Base-by-base conservation (phyloP, 2,113 vertebrate species). In the Murina feae region DNA sequence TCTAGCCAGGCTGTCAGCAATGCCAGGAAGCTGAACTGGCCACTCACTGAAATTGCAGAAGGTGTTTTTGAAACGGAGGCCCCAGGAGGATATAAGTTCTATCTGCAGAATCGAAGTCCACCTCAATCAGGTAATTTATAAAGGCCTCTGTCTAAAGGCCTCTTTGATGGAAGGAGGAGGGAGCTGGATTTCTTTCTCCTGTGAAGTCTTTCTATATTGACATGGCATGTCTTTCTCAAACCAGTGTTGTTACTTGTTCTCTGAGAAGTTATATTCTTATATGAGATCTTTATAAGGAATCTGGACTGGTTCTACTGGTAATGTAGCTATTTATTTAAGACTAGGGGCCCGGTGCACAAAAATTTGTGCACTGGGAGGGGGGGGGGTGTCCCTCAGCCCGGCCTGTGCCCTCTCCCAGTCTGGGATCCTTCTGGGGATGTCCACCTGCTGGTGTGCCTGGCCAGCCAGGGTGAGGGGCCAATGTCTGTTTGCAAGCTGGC, bases 71-170 rank as follows among this genome's bases (percentile, higher is more conserved):
- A 99, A 97, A 97, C 98, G 0, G 98, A 99, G 96, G 99, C 99
- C 55, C 99, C 99, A 0, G 99, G 99, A 63, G 99, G 99, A 9
- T 99, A 99, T 97, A 99, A 97, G 28, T 99, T 99, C 97, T 99
- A 98, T 95, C 95, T 99, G 84, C 97, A 99, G 96, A 98, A 99
- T 95, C 97, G 98, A 95, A 98, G 98, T 25, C 98, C 98, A 81
- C 98, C 98, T 60, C 92, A 96, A 32, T 86, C 96, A 98, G 99
- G 99, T 99, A 96, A 97, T 96, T 80, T 7, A 10, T 21, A 51
- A 60, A 93, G 66, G 47, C 23, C 32, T 53, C 68, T 80, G 65
- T 66, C 18, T 81, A 25, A 87, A 35, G 39, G 37, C n/a, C 28
- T 58, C 44, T 93, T 53, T 74, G 66, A 6, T 30, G 20, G n/a